Base-by-base conservation (phyloP, 2,113 vertebrate genomes). In the Falco punctatus region DNA sequence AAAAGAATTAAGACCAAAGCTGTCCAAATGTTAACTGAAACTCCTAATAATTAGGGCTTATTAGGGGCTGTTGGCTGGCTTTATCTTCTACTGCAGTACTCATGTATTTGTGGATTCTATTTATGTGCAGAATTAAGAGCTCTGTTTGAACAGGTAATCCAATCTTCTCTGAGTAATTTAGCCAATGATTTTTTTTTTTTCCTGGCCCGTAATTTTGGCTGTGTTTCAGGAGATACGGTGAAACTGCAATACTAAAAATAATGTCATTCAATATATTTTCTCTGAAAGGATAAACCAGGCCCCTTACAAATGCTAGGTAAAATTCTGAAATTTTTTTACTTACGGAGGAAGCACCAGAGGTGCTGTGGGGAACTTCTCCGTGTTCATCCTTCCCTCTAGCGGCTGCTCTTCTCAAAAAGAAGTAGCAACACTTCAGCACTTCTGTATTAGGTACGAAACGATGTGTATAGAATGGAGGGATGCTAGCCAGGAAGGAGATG, bases 11-110 rank as follows among this genome's bases (percentile, higher is more conserved):
- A 92, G 78, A 96, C 33, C 78, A 96, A 95, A 92, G 87, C 96
- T 91, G 58, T 92, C 89, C 94, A 97, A 97, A 95, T 95, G 89
- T 94, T 93, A 96, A 90, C 94, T 94, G 95, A 95, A 95, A 69
- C 78, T 79, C 71, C 89, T 94, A 78, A 92, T 91, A 95, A 95
- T 95, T 94, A 94, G 81, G 55, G 79, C 58, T 72, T 94, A 90
- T 96, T 94, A 96, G 55, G 51, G 55, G 42, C 58, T 80, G 23
- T 81, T 95, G 84, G 58, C 65, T 92, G 62, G 71, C 71, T 96
- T 92, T 87, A 92, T 91, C 94, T 92, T 92, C 84, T 90, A 57
- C 78, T 7, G 18, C 55, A 70, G 71, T 83, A 66, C 55, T 85
- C 55, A 80, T 78, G 75, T 85, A 55, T 94, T 95, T 94, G 81